phyloP scores from a whole-genome alignment of 2,888 invertebrate species.

The Hoplodrina blanda region DNA sequence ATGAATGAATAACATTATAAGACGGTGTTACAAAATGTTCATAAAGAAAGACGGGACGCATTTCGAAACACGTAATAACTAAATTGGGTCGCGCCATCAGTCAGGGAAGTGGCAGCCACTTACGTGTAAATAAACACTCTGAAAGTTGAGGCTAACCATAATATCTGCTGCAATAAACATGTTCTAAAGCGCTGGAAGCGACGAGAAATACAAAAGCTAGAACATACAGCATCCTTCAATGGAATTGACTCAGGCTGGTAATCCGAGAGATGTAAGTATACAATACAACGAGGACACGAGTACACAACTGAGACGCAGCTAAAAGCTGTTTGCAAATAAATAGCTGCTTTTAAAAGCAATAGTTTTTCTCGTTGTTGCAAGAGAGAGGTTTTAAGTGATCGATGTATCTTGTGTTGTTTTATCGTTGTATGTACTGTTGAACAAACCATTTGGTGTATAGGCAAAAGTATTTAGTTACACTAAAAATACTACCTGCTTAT shows the following conservation, averaged over 20 bases:
- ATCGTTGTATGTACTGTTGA: conserved; percentile 13
- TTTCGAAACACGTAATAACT: conserved; percentile 23
- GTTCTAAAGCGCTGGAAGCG: conserved; percentile 23
- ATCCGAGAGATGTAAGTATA: conserved; percentile 63
- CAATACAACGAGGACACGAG: conserved; percentile 54
- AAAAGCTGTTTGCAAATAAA: conserved; percentile 69
- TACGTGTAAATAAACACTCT: conserved; percentile 13
- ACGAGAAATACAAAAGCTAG: conserved; percentile 41
- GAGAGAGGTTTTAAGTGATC: conserved; percentile 54
- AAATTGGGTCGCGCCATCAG: conserved; percentile 46
- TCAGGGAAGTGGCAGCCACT: conserved; percentile 23
- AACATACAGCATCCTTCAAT: conserved; percentile 41
- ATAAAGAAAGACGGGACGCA: conserved; percentile 26
- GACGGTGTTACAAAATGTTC: conserved; percentile 39
- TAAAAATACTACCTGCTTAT: too few species aligned
- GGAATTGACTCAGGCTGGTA: conserved; percentile 61
- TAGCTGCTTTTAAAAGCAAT: conserved; percentile 65
- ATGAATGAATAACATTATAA: conserved; percentile 54
- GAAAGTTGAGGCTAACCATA: conserved; percentile 37
- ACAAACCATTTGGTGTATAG: background rate
- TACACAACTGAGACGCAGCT: conserved; percentile 48
- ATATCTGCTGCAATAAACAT: conserved; percentile 32
- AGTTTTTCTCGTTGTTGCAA: conserved; percentile 53
- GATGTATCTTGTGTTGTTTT: conserved; percentile 47
- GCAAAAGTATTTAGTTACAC: too few species aligned